Base-by-base conservation (phyloP, 2,888 invertebrate genomes). In the Norana najaformis region DNA sequence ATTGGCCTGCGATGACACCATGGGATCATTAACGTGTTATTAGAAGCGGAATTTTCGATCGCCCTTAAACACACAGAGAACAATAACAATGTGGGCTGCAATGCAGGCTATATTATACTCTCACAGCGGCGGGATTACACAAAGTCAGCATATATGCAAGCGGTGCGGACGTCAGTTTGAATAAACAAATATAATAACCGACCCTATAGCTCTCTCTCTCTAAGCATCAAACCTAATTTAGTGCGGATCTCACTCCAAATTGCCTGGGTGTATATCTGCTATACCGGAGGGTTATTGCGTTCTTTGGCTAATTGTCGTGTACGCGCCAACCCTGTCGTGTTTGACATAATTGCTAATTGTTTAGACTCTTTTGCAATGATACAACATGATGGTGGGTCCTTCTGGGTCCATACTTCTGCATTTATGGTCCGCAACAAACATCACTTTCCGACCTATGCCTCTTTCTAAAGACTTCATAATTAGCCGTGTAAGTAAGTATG, bases 121-220 rank as follows among this genome's bases (percentile, higher is more conserved):
- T 30, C 69, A 69, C 69, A n/a, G 30, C n/a, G 69, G 30, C 69
- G 69, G 69, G 69, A 69, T 69, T n/a, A 69, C n/a, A 69, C 69
- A 69, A 69, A 69, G 69, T 69, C 69, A 69, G 69, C 69, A 69
- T 69, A n/a, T 0, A 69, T 13, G 69, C 69, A 69, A 69, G 69
- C 69, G 69, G 69, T 69, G 69, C 69, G n/a, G 36, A 36, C 36
- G 85, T 85, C 85, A 16, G 85, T 85, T 35, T n/a, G 36, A 85
- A 85, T 36, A 85, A 85, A 85, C 85, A 85, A 85, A 85, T 37
- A 23, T 85, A 85, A 85, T 37, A 23, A 85, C 85, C 18, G 85
- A n/a, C 34, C 37, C 37, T 85, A 37, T 36, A 36, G 83, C 83
- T 4, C 16, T 11, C 36, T 11, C 36, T 13, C 30, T 23, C 85